Base-by-base conservation (phyloP, 2,888 invertebrate species). In the Stenodera caucasica region DNA sequence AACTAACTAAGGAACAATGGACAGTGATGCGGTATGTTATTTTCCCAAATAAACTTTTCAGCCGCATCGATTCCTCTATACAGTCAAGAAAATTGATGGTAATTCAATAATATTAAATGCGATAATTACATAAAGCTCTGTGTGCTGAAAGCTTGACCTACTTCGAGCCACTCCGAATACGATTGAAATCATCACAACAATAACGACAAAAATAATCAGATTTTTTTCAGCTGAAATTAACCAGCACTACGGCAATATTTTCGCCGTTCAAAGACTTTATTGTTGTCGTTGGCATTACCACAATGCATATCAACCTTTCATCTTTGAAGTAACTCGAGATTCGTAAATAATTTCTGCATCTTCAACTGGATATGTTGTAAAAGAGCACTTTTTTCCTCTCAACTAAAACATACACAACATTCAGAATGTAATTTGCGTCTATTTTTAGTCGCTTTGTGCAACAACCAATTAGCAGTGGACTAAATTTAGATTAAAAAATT, bases 271-370 rank as follows among this genome's bases (percentile, higher is more conserved):
- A 51, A 11, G 15, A 32, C 61, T 57, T 61, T 58, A 61, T 58
- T 61, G 61, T 40, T 40, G 21, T 57, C 61, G 61, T 61, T 61
- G 61, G 61, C 61, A 54, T 56, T 35, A 4, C 58, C 14, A 33
- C 52, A 61, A 51, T 51, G 61, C 61, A 55, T 61, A 57, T 61
- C 56, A 26, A 21, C 51, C 60, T 60, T 60, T 60, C 61, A 61
- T 61, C 61, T 61, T 49, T 21, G 51, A 58, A 57, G 57, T 37
- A 61, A 51, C 40, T 40, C 8, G 58, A 54, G 53, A 55, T 55
- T 23, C 18, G 53, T 53, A 53, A 53, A 56, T 60, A 57, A 60
- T 60, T 60, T 53, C 35, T 35, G 35, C 37, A 49, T 51, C 49
- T 49, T 37, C 26, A 26, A 53, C 37, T 15, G 37, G 2, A 37